A percentile compares a stretch with the other conserved stretches of the same genome.
Evolutionary conservation across 2,888 invertebrate species (phyloP).

Genomic region (Dicranocentrus wangi): DNA sequence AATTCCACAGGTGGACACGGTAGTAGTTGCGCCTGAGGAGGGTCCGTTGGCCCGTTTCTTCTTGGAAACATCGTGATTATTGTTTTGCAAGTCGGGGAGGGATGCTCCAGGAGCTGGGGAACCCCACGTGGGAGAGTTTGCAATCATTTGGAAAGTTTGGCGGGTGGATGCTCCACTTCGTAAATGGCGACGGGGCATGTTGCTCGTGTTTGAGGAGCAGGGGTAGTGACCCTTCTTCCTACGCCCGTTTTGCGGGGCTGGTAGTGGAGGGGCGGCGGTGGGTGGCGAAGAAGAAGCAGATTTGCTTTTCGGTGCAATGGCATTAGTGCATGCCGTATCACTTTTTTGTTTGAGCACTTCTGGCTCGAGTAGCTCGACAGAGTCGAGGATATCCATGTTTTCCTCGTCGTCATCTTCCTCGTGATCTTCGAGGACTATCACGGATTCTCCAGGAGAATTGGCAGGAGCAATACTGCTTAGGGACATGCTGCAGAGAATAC

Average conservation of each 20-base stretch:
- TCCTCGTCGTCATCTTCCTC: slow-evolving; percentile 21
- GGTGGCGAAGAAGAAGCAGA: not conserved
- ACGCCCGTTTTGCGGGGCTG: slow-evolving; percentile 28
- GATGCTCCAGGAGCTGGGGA: not conserved
- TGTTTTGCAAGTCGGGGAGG: not conserved
- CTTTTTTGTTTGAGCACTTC: not conserved
- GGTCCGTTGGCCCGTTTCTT: not conserved
- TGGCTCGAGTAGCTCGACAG: not conserved
- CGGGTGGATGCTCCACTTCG: not conserved
- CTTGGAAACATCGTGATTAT: not conserved
- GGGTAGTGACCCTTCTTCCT: slow-evolving; percentile 44
- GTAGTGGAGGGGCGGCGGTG: not conserved
- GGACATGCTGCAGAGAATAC: not conserved
- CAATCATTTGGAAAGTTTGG: slow-evolving; percentile 9
- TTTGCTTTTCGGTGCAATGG: not conserved
- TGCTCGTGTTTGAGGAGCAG: slow-evolving; percentile 13
- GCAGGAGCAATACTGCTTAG: slow-evolving; percentile 36
- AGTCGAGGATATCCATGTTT: slow-evolving; percentile 27
- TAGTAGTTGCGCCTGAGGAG: not conserved
- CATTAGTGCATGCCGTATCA: not conserved
- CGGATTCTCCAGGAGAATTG: slow-evolving; percentile 36
- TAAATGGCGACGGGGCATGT: slow-evolving; percentile 35
- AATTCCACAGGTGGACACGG: slow-evolving; percentile 21
- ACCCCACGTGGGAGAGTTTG: not conserved
- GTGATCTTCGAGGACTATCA: slow-evolving; percentile 32